Base-by-base conservation (phyloP, 2,888 invertebrate species). In the Drosophila percnosoma region DNA sequence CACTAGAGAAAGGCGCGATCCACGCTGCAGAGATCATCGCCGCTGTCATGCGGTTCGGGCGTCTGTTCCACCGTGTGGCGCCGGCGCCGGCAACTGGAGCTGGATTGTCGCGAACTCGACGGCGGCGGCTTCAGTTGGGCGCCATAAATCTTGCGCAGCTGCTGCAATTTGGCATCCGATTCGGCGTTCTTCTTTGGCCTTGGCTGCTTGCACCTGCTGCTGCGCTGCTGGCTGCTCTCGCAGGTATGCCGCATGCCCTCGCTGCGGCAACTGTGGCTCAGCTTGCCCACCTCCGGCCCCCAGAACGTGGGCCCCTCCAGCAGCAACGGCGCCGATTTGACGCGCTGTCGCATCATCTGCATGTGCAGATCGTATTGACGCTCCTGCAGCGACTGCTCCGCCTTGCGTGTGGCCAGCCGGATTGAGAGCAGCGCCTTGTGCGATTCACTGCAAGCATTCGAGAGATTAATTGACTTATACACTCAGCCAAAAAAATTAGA, bases 311-410 rank as follows among this genome's bases (percentile, higher is more conserved):
- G 75, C 0, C 93, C 93, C 72, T 93, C 93, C 5, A 93, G 86
- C 7, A 93, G 77, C 4, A 93, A 73, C 0, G 93, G 93, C 1
- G 93, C 92, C 0, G 93, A 92, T 73, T 92, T 92, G 2, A 93
- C 93, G 0, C 93, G 87, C 66, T 93, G 91, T 0, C 91, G 87
- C 93, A 93, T 93, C 78, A 93, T 68, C 63, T 92, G 92, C 93
- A 93, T 93, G 61, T 92, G 92, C 7, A 92, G 77, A 24, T 92
- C 92, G 40, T 93, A 92, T 59, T 93, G 92, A 15, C 92, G 91
- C 61, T 92, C 87, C 53, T 92, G 91, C 18, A 92, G 63, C 1
- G 90, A 90, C 64, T 93, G 93, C 65, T 93, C 93, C 0, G 92
- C 93, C 69, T 92, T 92, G 27, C 93, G 88, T 13, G 93, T 92